A percentile compares a stretch with the other conserved stretches of the same genome.
phyloP scores from a whole-genome alignment of 2,797 vertebrate species.

The Eulemur mongoz region DNA sequence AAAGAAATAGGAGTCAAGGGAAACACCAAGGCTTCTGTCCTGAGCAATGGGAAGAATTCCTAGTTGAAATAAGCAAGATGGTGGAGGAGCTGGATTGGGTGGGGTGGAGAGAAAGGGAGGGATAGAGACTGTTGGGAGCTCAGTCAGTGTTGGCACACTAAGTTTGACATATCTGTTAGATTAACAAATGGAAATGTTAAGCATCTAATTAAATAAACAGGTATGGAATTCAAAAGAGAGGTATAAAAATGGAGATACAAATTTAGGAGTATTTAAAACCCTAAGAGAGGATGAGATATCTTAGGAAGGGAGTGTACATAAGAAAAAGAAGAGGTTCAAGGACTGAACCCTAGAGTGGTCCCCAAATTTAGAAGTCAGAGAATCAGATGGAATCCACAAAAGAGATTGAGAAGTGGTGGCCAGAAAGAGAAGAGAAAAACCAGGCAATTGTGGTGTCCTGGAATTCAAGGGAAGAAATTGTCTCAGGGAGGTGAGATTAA shows the following conservation, averaged over 20 bases:
- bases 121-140: not conserved
- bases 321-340: not conserved
- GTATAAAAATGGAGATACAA: not conserved
- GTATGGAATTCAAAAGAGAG: not conserved
- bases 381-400: not conserved
- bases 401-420: not conserved
- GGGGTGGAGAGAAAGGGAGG: not conserved
- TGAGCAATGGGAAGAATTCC: not conserved
- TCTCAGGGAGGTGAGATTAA: not conserved
- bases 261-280: not conserved
- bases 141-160: not conserved
- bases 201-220: not conserved
- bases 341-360: not conserved
- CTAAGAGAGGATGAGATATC: not conserved
- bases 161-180: not conserved
- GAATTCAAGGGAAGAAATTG: not conserved
- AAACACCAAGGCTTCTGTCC: not conserved
- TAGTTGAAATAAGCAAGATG: not conserved
- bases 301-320: not conserved
- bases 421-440: not conserved
- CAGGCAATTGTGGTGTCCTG: not conserved
- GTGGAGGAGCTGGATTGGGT: not conserved
- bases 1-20: not conserved
- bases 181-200: not conserved
- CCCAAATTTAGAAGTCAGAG: not conserved